Conservation (phyloP, 2,797 vertebrate genomes). For the Cyclopterus lumpus region DNA sequence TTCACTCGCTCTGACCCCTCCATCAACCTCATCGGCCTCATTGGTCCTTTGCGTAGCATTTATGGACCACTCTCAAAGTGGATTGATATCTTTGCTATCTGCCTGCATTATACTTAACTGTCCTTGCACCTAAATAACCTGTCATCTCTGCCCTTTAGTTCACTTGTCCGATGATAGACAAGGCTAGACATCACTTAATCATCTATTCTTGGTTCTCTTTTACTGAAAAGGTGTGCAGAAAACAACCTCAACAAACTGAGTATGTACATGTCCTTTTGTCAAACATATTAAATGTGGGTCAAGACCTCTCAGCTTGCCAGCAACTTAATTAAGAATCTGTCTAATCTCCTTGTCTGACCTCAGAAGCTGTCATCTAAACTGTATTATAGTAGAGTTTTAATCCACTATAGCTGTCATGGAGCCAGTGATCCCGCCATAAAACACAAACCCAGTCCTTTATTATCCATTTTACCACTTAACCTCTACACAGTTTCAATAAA, state of each 20-base stretch:
- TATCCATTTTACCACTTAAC: slow-evolving; percentile 56
- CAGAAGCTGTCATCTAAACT: slow-evolving; percentile 58
- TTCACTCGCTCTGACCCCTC: slow-evolving; percentile 68
- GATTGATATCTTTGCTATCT: slow-evolving; percentile 68
- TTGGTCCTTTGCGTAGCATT: slow-evolving; percentile 67
- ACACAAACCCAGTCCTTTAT: slow-evolving; percentile 48
- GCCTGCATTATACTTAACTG: slow-evolving; percentile 59
- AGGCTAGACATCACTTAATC: slow-evolving; percentile 53
- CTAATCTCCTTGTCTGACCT: slow-evolving; percentile 64
- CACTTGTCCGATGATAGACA: slow-evolving; percentile 55
- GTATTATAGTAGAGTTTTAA: slow-evolving; percentile 59
- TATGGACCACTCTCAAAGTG: slow-evolving; percentile 61
- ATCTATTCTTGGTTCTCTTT: slow-evolving; percentile 55
- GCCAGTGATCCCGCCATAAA: slow-evolving; percentile 47
- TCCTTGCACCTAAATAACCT: slow-evolving; percentile 70
- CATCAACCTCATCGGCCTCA: slow-evolving; percentile 72
- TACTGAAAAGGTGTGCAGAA: slow-evolving; percentile 36
- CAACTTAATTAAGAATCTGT: slow-evolving; percentile 46
- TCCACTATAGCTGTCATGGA: slow-evolving; percentile 57
- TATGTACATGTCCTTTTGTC: slow-evolving; percentile 51
- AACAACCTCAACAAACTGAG: slow-evolving; percentile 48
- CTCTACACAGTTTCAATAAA: slow-evolving; percentile 34
- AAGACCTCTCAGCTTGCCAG: slow-evolving; percentile 52
- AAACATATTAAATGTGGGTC: slow-evolving; percentile 65
- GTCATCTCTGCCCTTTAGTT: slow-evolving; percentile 66